Evolutionary conservation across 2,113 vertebrate species (phyloP).

Genomic region (Cercocebus atys): DNA sequence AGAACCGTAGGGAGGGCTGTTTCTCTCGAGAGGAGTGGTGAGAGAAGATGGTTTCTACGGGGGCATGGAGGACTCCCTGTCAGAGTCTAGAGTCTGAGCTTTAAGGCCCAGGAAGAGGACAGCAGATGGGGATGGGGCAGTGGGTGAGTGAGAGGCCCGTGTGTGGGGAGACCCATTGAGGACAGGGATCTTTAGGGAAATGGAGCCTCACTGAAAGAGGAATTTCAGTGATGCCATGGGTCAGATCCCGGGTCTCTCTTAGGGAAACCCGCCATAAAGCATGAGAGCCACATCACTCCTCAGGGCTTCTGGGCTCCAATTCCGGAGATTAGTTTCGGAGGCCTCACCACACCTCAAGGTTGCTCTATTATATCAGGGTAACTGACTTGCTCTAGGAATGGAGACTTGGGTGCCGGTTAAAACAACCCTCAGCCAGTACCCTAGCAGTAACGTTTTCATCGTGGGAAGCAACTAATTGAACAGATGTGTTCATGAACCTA

Average conservation of each 20-base stretch:
- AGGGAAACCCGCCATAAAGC: background rate
- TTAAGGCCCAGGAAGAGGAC: background rate
- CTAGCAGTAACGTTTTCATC: too few species aligned
- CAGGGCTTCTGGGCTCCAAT: background rate
- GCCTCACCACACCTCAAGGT: background rate
- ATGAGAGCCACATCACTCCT: background rate
- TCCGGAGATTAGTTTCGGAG: background rate
- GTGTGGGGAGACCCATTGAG: too few species aligned
- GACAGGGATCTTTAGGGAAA: background rate
- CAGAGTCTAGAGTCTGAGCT: background rate
- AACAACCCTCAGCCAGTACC: background rate
- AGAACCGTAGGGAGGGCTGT: background rate
- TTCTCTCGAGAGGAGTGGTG: background rate
- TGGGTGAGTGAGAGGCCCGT: accelerated
- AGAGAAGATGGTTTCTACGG: background rate
- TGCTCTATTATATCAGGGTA: background rate
- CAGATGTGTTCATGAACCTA: background rate
- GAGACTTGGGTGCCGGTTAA: background rate
- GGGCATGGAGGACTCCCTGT: accelerated
- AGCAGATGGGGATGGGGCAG: background rate
- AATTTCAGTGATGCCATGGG: background rate
- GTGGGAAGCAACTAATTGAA: accelerated
- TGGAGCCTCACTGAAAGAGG: background rate
- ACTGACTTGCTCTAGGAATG: background rate
- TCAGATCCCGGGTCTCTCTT: background rate